Evolutionary conservation across 1,140 invertebrate genomes (phyloP).

Genomic region (Calliopsis andreniformis): DNA sequence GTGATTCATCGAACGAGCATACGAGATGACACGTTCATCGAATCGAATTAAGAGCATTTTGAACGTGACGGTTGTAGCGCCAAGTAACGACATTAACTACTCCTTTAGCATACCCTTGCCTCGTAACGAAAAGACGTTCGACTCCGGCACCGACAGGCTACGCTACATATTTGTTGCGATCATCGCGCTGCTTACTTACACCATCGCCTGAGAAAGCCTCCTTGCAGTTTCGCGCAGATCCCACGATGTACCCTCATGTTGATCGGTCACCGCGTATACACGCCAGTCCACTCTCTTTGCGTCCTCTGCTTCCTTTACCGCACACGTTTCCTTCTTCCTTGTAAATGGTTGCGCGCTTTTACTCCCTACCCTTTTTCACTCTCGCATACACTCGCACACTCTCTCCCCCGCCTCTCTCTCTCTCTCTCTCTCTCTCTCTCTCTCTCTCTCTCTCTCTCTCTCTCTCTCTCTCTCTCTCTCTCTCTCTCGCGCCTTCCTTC

Average conservation of each 20-base stretch:
- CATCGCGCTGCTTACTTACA: slow-evolving; percentile 71
- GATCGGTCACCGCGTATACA: slow-evolving; percentile 30
- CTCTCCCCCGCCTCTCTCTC: no score
- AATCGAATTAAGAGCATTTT: slow-evolving; percentile 56
- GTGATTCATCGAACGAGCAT: slow-evolving; percentile 44
- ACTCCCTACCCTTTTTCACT: neutral
- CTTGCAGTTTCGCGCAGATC: slow-evolving; percentile 78
- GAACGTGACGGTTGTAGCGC: slow-evolving; percentile 18
- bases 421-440: neutral
- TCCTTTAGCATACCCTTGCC: neutral
- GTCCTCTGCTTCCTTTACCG: neutral
- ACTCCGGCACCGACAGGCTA: neutral
- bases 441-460: neutral
- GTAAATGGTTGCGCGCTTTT: neutral
- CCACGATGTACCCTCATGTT: slow-evolving; percentile 78
- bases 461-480: neutral
- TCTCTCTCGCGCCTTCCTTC: neutral
- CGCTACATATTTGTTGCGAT: neutral
- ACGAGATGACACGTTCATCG: slow-evolving; percentile 51
- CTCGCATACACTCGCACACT: no score
- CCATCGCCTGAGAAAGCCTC: slow-evolving; percentile 79
- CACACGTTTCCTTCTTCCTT: neutral
- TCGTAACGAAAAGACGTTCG: neutral
- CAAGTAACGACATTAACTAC: slow-evolving; percentile 24
- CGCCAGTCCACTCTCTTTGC: neutral